These are phyloP conservation scores for Etheostoma cragini DNA, from an alignment of 2,113 vertebrate genomes.

Conservation along the genomic window DNA sequence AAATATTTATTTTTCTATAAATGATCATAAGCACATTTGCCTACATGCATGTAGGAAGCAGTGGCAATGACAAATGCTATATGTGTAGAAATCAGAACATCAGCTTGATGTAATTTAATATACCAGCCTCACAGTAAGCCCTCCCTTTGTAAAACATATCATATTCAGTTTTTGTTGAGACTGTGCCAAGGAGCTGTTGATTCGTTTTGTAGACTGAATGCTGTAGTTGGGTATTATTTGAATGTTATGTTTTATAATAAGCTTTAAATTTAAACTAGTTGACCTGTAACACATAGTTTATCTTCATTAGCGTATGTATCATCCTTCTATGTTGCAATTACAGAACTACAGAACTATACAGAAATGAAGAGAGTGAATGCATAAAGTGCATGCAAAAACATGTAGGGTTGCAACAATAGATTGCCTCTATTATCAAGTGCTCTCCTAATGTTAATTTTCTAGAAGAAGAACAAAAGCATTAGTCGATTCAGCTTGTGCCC, in stretches of 20 bases:
- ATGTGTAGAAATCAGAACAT: constrained; percentile 15
- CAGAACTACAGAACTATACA: no score
- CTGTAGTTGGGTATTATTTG: constrained; percentile 4
- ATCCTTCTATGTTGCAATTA: not conserved
- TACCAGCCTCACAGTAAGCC: constrained; percentile 31
- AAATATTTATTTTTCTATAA: no score
- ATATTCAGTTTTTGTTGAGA: constrained; percentile 54
- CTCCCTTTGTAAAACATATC: constrained; percentile 28
- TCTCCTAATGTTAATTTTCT: not conserved
- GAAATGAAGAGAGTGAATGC: no score
- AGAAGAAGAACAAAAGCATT: not conserved
- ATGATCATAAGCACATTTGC: not conserved
- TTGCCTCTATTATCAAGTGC: not conserved
- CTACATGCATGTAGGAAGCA: not conserved
- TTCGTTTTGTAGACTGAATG: constrained; percentile 8
- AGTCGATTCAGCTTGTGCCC: not conserved
- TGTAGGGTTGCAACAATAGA: not conserved
- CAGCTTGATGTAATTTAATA: constrained; percentile 48
- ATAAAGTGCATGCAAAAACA: no score
- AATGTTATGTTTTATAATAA: not conserved
- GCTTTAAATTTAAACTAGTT: not conserved
- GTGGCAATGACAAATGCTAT: not conserved
- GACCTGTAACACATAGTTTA: not conserved
- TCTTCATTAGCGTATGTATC: constrained; percentile 17
- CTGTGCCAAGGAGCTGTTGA: constrained; percentile 38